Conservation (phyloP, 2,113 vertebrate genomes). For the Chauna torquata region DNA sequence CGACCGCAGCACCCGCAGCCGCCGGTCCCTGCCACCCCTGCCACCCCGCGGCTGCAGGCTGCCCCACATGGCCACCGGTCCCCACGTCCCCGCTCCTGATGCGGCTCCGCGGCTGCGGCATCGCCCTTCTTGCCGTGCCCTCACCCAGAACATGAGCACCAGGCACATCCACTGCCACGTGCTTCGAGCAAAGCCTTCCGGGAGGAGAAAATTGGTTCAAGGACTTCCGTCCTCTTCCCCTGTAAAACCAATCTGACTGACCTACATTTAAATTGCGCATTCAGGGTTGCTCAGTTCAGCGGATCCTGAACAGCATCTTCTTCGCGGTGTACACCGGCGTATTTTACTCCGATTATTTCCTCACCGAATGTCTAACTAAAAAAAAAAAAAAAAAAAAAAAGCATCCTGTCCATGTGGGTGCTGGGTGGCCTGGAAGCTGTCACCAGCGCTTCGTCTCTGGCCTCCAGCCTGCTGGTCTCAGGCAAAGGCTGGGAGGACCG, state of each 20-base stretch:
- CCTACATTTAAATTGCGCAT: background rate
- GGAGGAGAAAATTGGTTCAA: fast-evolving
- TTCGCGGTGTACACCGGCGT: fast-evolving
- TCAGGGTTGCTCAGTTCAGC: background rate
- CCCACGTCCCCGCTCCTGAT: background rate
- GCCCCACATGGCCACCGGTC: background rate
- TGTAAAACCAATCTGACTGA: background rate
- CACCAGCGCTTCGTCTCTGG: background rate
- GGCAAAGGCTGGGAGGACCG: background rate
- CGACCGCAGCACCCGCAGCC: background rate
- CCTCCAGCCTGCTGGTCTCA: background rate
- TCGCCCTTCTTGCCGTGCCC: no score
- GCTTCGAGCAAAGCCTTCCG: background rate
- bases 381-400: background rate
- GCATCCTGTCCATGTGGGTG: background rate
- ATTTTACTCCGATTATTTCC: background rate
- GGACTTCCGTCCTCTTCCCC: background rate
- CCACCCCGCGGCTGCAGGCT: no score
- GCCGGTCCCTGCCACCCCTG: background rate
- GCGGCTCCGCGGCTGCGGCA: no score
- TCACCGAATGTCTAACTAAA: background rate
- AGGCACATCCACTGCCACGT: background rate
- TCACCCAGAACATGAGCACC: no score
- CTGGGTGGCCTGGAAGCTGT: background rate
- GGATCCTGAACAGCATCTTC: fast-evolving